These are phyloP conservation scores for Melopsittacus undulatus DNA, from an alignment of 2,797 vertebrate species.

Conservation along the genomic window DNA sequence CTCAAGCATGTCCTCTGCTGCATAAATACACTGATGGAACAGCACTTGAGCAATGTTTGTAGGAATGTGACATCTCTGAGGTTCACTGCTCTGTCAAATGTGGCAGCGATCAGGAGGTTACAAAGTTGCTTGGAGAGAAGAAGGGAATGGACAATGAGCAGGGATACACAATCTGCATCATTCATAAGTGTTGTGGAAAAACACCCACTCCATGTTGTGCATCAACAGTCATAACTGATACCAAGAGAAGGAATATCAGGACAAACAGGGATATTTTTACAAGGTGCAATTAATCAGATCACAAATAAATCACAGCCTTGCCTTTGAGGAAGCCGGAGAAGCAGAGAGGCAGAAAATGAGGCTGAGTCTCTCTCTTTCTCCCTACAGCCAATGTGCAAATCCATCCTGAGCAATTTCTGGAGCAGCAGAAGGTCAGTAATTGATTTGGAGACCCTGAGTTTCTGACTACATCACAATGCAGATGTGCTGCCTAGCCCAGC, in stretches of 20 bases:
- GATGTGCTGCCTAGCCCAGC: not conserved
- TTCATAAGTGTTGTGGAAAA: accelerated
- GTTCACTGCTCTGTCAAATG: not conserved
- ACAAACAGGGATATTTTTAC: not conserved
- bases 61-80: not conserved
- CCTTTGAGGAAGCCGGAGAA: not conserved
- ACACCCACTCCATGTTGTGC: not conserved
- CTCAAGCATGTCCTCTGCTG: not conserved
- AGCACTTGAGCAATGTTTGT: not conserved
- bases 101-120: not conserved
- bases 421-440: conserved; percentile 15
- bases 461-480: not conserved
- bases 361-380: not conserved
- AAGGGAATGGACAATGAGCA: not conserved
- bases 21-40: not conserved
- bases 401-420: not conserved
- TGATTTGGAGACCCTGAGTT: conserved; percentile 1
- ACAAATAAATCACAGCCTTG: not conserved
- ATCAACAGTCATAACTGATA: not conserved
- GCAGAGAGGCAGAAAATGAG: not conserved
- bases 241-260: not conserved
- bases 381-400: not conserved
- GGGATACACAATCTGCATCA: not conserved
- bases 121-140: not conserved
- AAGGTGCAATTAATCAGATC: not conserved